Evolutionary conservation across 2,888 invertebrate species (phyloP).

Genomic region (Campoplex capitator): DNA sequence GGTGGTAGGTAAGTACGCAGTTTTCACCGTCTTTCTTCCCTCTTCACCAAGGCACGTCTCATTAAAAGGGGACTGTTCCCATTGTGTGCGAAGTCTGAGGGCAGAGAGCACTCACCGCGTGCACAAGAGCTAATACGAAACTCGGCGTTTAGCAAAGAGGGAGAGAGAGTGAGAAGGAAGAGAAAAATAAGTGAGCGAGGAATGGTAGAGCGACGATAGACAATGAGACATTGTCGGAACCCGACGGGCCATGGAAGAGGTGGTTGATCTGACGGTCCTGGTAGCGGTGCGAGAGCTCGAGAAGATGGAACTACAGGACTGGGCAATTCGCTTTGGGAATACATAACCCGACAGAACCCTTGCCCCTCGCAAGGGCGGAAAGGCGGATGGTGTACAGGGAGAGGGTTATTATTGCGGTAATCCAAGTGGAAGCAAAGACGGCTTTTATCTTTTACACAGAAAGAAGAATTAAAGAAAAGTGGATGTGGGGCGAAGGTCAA

Average conservation of each 20-base stretch:
- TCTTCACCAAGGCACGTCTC: constrained; percentile 75
- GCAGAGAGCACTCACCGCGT: constrained; percentile 49
- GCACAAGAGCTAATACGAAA: constrained; percentile 50
- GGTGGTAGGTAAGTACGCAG: constrained; percentile 23
- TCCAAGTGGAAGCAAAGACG: constrained; percentile 60
- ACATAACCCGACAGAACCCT: constrained; percentile 30
- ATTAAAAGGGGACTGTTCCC: constrained; percentile 78
- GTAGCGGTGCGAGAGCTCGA: constrained; percentile 50
- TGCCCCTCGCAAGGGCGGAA: constrained; percentile 33
- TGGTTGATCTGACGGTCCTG: constrained; percentile 57
- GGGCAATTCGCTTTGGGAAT: constrained; percentile 24
- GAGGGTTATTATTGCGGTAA: constrained; percentile 54
- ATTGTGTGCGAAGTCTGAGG: constrained; percentile 73
- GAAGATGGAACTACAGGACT: constrained; percentile 56
- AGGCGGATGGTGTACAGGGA: constrained; percentile 20
- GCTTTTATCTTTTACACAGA: neutral
- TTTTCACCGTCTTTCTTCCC: constrained; percentile 54
- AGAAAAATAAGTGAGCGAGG: constrained; percentile 2
- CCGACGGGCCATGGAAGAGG: constrained; percentile 62
- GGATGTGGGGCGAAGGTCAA: neutral
- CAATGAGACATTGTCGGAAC: constrained; percentile 78
- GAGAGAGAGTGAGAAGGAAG: neutral
- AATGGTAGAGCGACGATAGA: constrained; percentile 71
- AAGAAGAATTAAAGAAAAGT: neutral
- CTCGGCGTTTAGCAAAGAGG: constrained; percentile 9